Evolutionary conservation across 2,113 vertebrate genomes (phyloP), one percentile per base, ranked within the genome.

Genomic region (Tupaia chinensis): DNA sequence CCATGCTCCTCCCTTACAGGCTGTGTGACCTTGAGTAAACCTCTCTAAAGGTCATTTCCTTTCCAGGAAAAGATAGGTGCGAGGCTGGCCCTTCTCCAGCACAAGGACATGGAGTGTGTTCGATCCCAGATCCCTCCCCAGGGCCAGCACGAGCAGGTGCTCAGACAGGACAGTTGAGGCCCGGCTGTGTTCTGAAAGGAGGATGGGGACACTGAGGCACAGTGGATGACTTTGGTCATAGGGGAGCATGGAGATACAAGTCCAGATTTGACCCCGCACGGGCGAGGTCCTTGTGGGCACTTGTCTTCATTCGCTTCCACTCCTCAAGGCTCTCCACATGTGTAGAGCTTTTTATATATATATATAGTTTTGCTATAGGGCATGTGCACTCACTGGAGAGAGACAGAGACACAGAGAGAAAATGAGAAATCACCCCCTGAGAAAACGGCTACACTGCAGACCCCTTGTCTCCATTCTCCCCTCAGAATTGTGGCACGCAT

Each of bases 201-300:
- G 10, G 25, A 20, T 54, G 7, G 82, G 27, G 56, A 87, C 44
- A 29, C 56, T 0, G 56, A 89, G 53, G 61, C 81, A 69, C 0
- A 0, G 73, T 53, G 34, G 6, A 6, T 29, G 83, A 56, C 60
- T n/a, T 61, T 9, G 3, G 44, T 53, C 15, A 1, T 34, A 32
- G 34, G 22, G 69, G n/a, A 44, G 27, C 54, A 1, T 2, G 5
- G 69, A 72, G 34, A 15, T 1, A 2, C 9, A 7, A 2, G 0
- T 17, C 20, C 17, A 20, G 23, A 15, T 29, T 32, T 74, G 56
- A 66, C 3, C 23, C 6, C 27, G 32, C 66, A 34, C 0, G 5
- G 77, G 63, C 9, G 0, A 7, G 14, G 54, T n/a, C 65, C n/a
- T 61, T 0, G 0, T 0, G 12, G 11, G 22, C 22, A 3, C 1